Base-by-base conservation (phyloP, 2,797 vertebrate species). In the Salarias fasciatus region DNA sequence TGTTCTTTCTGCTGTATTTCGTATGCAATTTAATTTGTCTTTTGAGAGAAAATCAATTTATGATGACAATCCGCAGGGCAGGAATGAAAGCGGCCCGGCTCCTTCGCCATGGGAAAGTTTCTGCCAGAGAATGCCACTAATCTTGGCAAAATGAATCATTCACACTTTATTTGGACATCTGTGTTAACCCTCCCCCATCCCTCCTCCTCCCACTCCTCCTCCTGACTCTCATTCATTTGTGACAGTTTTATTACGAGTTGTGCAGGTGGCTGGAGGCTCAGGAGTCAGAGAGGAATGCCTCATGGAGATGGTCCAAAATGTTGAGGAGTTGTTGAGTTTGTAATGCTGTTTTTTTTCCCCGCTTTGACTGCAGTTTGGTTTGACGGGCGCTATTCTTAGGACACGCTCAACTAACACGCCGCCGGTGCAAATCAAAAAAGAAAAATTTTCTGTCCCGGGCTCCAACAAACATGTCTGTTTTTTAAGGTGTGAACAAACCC, bases 21-120 rank as follows among this genome's bases (percentile, higher is more conserved):
- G 94, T 94, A 95, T 94, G 94, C 94, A 92, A 95, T 96, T 95
- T 95, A 96, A 98, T 98, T 97, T 96, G 95, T 96, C 96, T 97
- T 24, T 96, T 97, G 94, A 87, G 87, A 92, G 94, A 95, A 97
- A 98, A 98, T 98, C 96, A 96, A 98, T 98, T 98, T 97, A 94
- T 98, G 95, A 97, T 95, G 95, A 98, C 95, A 98, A 96, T 97
- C 94, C 92, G 80, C 86, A 53, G 91, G 92, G 91, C 91, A 91
- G 92, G 92, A 94, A 95, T 96, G 95, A 97, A 92, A 96, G 93
- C 93, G 85, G 86, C 41, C 7, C 84, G 94, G 95, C 94, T 96
- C 85, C 75, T 92, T 92, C 93, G 93, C 95, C 96, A 95, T 97
- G 96, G 96, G 95, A 98, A 98, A 96, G 94, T 95, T 93, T 94